Conservation (phyloP, 2,888 invertebrate species). For the Dioctria linearis region DNA sequence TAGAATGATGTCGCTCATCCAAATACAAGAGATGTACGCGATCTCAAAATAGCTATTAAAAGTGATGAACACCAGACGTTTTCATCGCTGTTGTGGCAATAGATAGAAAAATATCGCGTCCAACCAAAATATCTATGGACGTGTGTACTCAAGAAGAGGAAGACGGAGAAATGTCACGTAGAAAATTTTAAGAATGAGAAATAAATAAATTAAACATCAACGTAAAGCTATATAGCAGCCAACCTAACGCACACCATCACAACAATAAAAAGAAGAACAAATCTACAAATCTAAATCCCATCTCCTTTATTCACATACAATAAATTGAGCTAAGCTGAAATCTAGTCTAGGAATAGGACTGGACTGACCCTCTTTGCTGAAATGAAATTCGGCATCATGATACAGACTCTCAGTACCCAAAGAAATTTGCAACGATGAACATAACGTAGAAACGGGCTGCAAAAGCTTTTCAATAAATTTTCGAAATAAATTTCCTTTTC, state of each 20-base stretch:
- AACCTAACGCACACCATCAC: not conserved
- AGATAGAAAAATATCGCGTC: constrained; percentile 5
- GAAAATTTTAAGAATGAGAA: constrained; percentile 20
- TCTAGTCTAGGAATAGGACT: constrained; percentile 41
- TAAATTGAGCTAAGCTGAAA: constrained; percentile 1
- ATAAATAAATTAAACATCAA: constrained; percentile 22
- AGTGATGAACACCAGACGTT: constrained; percentile 10
- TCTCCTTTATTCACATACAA: not conserved
- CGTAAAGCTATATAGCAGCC: not conserved
- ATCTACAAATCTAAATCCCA: constrained; percentile 8
- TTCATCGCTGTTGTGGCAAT: constrained; percentile 4
- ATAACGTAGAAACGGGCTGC: constrained; percentile 59
- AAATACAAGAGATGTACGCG: constrained; percentile 26
- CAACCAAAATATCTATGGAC: not conserved
- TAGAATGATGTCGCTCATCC: constrained; percentile 28
- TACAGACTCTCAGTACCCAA: constrained; percentile 66
- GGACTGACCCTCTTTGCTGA: constrained; percentile 1
- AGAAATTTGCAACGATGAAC: constrained; percentile 69
- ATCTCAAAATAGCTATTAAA: constrained; percentile 39
- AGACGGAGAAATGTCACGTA: constrained; percentile 9
- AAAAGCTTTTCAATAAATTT: constrained; percentile 42
- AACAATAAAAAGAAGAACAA: not conserved
- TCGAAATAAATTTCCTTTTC: constrained; percentile 47
- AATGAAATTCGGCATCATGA: constrained; percentile 9
- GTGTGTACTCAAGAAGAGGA: no score